Base-by-base conservation (phyloP, 2,888 invertebrate species). In the Tetramorium bicarinatum region DNA sequence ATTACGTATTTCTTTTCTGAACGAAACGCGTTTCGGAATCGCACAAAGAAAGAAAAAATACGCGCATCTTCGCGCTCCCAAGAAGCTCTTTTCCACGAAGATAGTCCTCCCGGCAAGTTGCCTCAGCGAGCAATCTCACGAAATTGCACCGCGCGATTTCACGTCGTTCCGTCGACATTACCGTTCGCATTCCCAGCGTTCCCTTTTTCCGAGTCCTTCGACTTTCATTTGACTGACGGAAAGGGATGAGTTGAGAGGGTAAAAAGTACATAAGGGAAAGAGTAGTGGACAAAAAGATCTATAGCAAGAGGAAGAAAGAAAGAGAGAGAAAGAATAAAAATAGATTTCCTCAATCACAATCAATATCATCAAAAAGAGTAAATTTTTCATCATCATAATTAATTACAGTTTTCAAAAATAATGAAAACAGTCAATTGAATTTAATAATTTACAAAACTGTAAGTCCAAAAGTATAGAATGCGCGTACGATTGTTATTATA, bases 131-230 rank as follows among this genome's bases (percentile, higher is more conserved):
- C 88, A 88, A 89, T 91, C 88, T 91, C 86, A 56, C 87, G 88
- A 91, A 91, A 91, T 91, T 91, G 91, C 87, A 72, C 76, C 85
- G 85, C 91, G 86, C 90, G 88, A 91, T 91, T 91, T 88, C 88
- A 87, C 87, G 85, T 89, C 88, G 88, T 88, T 88, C 85, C 84
- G 76, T 84, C 85, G 88, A 90, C 87, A 87, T 88, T 89, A 87
- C 89, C 82, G 83, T 89, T 90, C 88, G 86, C 87, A 75, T 87
- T 88, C 84, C 82, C 85, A 69, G 67, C 83, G 41, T 83, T 79
- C 44, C 59, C 34, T 54, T 87, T 72, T 83, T 72, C 79, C 85
- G 83, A 56, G 82, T 84, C 84, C 85, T 84, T 82, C 86, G 84
- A 77, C 69, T 88, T 89, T 91, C 88, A 83, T 88, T 87, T 84